Conservation (phyloP, 2,113 vertebrate species). For the Poicephalus meyeri region DNA sequence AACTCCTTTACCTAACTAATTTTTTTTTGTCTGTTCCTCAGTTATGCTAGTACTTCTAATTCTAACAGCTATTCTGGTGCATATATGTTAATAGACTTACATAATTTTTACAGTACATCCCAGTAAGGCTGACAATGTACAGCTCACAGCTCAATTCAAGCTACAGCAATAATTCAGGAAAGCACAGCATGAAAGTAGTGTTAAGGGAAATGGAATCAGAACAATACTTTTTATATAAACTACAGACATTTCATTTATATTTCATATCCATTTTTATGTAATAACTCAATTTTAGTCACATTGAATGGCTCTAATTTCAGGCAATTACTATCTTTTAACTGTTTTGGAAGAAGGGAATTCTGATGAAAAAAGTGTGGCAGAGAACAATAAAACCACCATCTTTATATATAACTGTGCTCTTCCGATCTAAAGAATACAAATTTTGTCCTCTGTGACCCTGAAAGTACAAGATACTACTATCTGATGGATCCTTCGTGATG, state of each 20-base stretch:
- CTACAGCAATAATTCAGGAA: background rate
- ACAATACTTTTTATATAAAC: background rate
- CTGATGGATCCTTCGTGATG: background rate
- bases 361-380: too few relatives aligned
- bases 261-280: background rate
- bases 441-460: background rate
- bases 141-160: background rate
- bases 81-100: constrained; percentile 36
- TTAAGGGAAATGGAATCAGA: background rate
- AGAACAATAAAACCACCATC: too few relatives aligned
- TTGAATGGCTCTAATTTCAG: background rate
- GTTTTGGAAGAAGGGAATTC: background rate
- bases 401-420: too few relatives aligned
- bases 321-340: background rate
- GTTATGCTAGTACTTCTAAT: constrained; percentile 12
- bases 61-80: constrained; percentile 45
- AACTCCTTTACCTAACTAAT: background rate
- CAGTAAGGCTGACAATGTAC: background rate
- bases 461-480: background rate
- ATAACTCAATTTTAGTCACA: background rate
- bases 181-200: background rate
- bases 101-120: constrained; percentile 5
- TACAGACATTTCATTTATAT: background rate
- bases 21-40: background rate
- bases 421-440: background rate